Conservation (phyloP, 2,888 invertebrate species). For the Hirtodrosophila trivittata region DNA sequence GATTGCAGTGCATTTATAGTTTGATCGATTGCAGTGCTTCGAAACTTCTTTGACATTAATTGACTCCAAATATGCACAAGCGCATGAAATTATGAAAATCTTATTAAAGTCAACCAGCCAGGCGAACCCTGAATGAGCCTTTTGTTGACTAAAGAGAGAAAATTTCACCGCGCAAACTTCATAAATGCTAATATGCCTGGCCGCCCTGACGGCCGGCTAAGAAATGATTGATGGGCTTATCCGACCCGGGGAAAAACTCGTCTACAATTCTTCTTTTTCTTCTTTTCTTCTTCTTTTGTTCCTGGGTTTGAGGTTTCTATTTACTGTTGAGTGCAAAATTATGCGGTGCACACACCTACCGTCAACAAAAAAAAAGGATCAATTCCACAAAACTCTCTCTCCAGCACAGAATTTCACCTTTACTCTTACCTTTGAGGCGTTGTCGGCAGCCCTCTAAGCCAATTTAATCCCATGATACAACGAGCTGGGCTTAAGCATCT, state of each 20-base stretch:
- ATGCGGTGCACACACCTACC: conserved; percentile 53
- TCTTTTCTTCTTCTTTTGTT: not conserved
- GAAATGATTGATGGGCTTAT: conserved; percentile 72
- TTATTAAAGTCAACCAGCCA: conserved; percentile 71
- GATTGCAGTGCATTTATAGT: conserved; percentile 56
- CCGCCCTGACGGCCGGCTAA: conserved; percentile 55
- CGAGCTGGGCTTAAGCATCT: conserved; percentile 59
- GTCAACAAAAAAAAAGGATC: conserved; percentile 55
- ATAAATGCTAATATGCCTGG: conserved; percentile 72
- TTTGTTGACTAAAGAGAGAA: conserved; percentile 27
- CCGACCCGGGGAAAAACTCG: conserved; percentile 34
- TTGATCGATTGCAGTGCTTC: conserved; percentile 68
- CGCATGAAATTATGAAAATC: conserved; percentile 78
- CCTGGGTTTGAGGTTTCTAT: conserved; percentile 57
- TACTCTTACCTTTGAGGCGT: conserved; percentile 26
- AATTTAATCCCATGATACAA: conserved; percentile 65
- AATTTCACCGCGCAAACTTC: conserved; percentile 59
- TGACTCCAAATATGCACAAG: conserved; percentile 77
- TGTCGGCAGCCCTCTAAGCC: conserved; percentile 48
- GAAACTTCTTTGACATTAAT: conserved; percentile 77
- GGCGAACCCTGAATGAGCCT: conserved; percentile 30
- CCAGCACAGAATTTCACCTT: conserved; percentile 41
- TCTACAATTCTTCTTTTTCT: not conserved
- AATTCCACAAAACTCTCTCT: conserved; percentile 32
- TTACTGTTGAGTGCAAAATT: conserved; percentile 66